Conservation (phyloP, 2,797 vertebrate genomes). For the Catharus ustulatus region DNA sequence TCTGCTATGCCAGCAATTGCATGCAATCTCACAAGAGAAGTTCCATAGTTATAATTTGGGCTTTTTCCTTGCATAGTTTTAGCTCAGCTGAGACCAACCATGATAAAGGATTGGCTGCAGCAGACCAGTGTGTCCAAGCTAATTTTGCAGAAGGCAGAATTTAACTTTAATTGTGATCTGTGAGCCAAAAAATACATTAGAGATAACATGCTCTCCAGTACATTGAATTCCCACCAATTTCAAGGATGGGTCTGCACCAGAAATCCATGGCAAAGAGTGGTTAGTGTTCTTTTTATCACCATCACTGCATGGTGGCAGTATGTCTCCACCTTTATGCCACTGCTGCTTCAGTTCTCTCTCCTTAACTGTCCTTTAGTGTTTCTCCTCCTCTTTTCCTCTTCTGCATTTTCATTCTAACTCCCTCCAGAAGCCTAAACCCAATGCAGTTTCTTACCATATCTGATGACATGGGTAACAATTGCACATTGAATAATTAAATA, state of each 20-base stretch:
- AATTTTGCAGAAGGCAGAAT: constrained; percentile 59
- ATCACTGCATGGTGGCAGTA: constrained; percentile 53
- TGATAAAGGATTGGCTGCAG: constrained; percentile 24
- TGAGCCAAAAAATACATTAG: constrained; percentile 57
- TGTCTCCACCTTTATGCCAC: neutral
- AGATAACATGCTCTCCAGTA: constrained; percentile 5
- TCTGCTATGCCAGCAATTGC: neutral
- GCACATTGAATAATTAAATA: neutral
- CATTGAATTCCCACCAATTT: constrained; percentile 53
- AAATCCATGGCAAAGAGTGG: neutral
- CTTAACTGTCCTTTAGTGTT: neutral
- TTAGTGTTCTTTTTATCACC: neutral
- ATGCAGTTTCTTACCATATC: neutral
- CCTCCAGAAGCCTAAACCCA: neutral
- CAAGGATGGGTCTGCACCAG: constrained; percentile 53
- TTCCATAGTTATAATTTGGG: neutral
- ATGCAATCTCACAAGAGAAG: neutral
- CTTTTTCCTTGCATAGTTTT: neutral
- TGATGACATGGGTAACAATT: neutral
- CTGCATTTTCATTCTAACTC: neutral
- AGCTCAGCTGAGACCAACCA: neutral
- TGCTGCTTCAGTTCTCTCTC: neutral
- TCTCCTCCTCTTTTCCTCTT: neutral
- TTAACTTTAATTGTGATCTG: constrained; percentile 64
- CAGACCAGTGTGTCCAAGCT: constrained; percentile 24